Base-by-base conservation (phyloP, 2,113 vertebrate genomes). In the Poeciliopsis turrubarensis region DNA sequence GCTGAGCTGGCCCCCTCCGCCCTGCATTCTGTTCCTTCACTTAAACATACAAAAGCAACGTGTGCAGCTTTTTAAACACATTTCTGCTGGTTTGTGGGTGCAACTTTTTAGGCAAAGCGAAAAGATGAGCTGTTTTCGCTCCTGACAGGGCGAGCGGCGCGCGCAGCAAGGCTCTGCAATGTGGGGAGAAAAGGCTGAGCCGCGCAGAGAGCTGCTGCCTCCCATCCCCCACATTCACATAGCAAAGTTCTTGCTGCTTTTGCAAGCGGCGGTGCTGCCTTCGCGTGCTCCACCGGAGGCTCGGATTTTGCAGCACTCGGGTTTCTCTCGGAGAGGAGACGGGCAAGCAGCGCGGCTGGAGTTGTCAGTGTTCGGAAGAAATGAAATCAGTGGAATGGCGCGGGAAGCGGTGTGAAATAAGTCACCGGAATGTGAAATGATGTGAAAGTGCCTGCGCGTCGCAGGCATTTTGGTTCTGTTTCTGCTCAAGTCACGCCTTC, bases 231-330 rank as follows among this genome's bases (percentile, higher is more conserved):
- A 94, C 89, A 82, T 73, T 83, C 92, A 92, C 84, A 94, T 89
- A 94, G 93, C 94, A 92, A 93, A 94, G 92, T 94, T 95, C 93
- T 94, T 94, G 91, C 92, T 90, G 93, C 93, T 93, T 93, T 89
- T 92, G 93, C 94, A 92, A 93, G 92, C 93, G 82, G 85, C 60
- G 84, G 54, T 90, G 91, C 9, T 85, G 90, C 90, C 32, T 92
- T 92, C 89, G 78, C 27, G 84, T 26, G 4, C 86, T 64, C 70
- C 61, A 44, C 41, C 65, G 62, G 41, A 76, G 65, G 71, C 84
- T 30, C 64, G 32, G 2, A 70, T 75, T 37, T 81, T 78, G 77
- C 85, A 79, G 79, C 79, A 75, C 41, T 65, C n/a, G n/a, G 9
- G 13, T 29, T 47, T 29, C 72, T 82, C 30, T 71, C 25, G n/a